phyloP scores from a whole-genome alignment of 1,140 invertebrate species.

The Aplysia californica region DNA sequence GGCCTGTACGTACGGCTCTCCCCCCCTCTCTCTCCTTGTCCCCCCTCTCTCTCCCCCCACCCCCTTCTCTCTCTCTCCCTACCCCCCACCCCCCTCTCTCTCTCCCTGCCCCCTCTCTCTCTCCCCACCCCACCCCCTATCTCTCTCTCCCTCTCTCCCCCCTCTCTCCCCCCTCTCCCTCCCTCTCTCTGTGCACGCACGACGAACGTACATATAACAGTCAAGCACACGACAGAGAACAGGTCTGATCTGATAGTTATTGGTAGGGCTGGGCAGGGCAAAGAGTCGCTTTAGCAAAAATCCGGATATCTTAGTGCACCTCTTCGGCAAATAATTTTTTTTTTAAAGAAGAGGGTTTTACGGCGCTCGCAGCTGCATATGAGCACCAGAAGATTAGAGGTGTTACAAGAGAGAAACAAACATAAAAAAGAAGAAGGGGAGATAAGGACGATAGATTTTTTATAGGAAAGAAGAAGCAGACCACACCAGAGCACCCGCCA shows the following conservation, averaged over 20 bases:
- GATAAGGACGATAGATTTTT: no score
- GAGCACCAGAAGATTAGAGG: no score
- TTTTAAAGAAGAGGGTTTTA: not conserved
- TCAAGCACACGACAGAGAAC: no score
- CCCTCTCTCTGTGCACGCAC: not conserved
- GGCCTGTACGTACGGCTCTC: not conserved
- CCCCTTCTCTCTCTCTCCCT: not conserved
- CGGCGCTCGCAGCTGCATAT: not conserved
- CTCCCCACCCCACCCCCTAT: not conserved
- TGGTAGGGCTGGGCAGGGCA: no score
- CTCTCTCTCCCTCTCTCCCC: conserved; percentile 1
- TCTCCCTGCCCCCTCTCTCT: not conserved
- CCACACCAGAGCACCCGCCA: no score
- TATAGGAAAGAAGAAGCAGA: no score
- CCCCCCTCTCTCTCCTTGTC: not conserved
- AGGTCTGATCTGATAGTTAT: no score
- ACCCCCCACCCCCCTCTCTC: not conserved
- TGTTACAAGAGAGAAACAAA: no score
- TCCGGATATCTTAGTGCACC: no score
- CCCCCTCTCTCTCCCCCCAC: not conserved
- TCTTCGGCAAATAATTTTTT: no score
- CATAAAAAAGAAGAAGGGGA: no score
- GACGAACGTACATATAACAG: not conserved
- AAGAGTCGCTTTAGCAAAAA: no score
- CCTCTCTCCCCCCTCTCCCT: not conserved